A percentile compares a stretch with the other conserved stretches of the same genome.
Evolutionary conservation across 2,113 vertebrate species (phyloP).

Genomic region (Burhinus oedicnemus): DNA sequence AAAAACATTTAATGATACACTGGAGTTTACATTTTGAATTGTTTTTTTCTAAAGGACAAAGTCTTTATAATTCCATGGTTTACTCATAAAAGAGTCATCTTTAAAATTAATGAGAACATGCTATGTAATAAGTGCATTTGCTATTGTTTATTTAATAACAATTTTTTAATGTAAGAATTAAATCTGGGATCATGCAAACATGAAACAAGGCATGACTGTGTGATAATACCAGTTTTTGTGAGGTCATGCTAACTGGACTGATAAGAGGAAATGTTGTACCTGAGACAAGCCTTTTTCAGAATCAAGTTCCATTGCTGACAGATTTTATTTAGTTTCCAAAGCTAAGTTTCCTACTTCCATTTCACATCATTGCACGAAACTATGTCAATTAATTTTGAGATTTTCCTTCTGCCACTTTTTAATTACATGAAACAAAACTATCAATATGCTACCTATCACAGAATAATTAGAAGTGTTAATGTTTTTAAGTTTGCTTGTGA

Average conservation of each 20-base stretch:
- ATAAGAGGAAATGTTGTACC: background rate
- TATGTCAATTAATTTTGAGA: background rate
- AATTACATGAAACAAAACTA: conserved; percentile 21
- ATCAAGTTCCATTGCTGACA: background rate
- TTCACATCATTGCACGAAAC: background rate
- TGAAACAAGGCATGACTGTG: background rate
- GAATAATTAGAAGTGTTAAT: background rate
- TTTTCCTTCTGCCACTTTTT: background rate
- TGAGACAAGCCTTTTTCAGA: background rate
- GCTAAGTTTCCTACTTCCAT: background rate
- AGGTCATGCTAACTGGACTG: background rate
- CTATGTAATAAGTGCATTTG: background rate
- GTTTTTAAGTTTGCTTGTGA: conserved; percentile 18
- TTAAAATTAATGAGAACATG: background rate
- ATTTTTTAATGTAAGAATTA: background rate
- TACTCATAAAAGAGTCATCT: background rate
- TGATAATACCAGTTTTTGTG: background rate
- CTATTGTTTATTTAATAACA: background rate
- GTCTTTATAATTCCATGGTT: background rate
- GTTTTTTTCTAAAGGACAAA: background rate
- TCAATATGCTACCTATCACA: background rate
- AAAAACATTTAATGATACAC: background rate
- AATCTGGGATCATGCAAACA: background rate
- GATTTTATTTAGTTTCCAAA: conserved; percentile 6
- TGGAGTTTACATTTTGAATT: background rate